Evolutionary conservation across 2,113 vertebrate genomes (phyloP).

Genomic region (Promerops cafer): DNA sequence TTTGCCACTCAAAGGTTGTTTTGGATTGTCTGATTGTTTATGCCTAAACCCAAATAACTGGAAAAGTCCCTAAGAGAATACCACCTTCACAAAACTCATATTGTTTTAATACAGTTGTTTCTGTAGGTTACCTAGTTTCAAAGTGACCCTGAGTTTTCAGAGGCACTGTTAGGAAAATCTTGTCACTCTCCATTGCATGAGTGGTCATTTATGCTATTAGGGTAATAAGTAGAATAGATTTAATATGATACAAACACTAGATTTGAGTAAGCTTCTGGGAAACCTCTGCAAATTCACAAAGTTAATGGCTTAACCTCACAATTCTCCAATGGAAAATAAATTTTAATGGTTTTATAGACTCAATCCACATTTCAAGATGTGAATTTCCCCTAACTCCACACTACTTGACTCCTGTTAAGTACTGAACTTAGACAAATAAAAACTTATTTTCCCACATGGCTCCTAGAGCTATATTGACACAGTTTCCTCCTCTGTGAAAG

Average conservation of each 20-base stretch:
- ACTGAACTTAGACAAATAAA: slow-evolving; percentile 60
- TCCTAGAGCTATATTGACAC: neutral
- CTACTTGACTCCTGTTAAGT: slow-evolving; percentile 44
- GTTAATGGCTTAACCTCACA: slow-evolving; percentile 68
- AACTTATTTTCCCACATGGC: slow-evolving; percentile 14
- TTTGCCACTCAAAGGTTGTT: neutral
- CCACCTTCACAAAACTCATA: neutral
- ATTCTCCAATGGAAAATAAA: slow-evolving; percentile 67
- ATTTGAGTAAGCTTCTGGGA: slow-evolving; percentile 70
- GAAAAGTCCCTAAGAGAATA: neutral
- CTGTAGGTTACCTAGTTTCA: slow-evolving; percentile 41
- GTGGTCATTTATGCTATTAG: slow-evolving; percentile 65
- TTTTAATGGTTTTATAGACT: slow-evolving; percentile 61
- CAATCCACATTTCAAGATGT: slow-evolving; percentile 7
- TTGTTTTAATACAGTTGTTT: neutral
- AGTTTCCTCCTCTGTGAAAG: neutral
- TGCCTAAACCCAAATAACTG: neutral
- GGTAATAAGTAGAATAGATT: slow-evolving; percentile 60
- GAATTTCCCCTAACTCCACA: slow-evolving; percentile 26
- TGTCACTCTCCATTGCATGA: slow-evolving; percentile 51
- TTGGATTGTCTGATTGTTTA: neutral
- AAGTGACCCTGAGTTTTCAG: slow-evolving; percentile 55
- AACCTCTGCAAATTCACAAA: slow-evolving; percentile 65
- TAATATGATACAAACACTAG: slow-evolving; percentile 43
- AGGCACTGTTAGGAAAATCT: slow-evolving; percentile 18